These are phyloP conservation scores for Pristionchus exspectatus DNA, from an alignment of 2,888 invertebrate species.

Conservation along the genomic window DNA sequence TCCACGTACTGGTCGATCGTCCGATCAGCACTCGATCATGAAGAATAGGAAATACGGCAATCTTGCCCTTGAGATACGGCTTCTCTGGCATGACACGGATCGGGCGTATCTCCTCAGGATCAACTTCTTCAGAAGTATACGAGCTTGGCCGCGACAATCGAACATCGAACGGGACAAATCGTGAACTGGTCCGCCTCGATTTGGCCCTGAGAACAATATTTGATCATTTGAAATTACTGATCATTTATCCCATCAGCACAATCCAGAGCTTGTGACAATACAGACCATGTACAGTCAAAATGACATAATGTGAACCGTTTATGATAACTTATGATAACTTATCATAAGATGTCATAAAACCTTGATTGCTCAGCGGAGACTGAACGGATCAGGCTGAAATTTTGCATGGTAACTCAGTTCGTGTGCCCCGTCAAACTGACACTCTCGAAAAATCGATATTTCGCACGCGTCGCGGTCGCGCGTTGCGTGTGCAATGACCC, in stretches of 20 bases:
- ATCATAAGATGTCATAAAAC: no score
- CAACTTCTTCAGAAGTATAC: neutral
- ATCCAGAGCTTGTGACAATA: neutral
- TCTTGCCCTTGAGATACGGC: constrained; percentile 63
- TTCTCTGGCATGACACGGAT: neutral
- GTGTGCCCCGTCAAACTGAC: no score
- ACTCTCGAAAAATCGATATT: no score
- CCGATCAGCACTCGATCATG: constrained; percentile 63
- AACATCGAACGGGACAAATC: neutral
- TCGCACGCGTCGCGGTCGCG: no score
- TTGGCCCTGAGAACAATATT: neutral
- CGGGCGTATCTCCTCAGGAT: neutral
- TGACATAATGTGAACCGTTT: no score
- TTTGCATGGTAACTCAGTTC: no score
- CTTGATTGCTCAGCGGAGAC: no score
- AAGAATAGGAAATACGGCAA: constrained; percentile 66
- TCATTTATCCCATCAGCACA: neutral
- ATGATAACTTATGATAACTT: no score
- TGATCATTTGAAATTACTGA: neutral
- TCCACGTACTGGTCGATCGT: constrained; percentile 46
- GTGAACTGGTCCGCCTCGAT: neutral
- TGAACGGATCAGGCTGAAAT: no score
- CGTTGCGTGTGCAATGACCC: no score
- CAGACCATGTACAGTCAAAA: neutral
- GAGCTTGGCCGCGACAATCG: neutral